phyloP scores from a whole-genome alignment of 2,113 vertebrate species.

The Elephas maximus region DNA sequence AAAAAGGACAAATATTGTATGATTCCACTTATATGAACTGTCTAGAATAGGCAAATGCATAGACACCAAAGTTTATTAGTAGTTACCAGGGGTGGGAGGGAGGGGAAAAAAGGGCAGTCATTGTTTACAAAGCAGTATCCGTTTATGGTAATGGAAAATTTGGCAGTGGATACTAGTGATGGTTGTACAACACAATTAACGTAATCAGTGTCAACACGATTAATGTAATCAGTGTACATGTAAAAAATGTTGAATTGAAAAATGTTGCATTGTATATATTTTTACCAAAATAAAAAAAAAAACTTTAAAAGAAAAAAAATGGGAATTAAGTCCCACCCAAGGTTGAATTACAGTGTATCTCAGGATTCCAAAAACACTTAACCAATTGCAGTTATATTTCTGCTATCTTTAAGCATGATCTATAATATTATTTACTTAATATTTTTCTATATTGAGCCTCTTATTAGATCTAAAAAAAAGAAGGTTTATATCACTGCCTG shows the following conservation, averaged over 20 bases:
- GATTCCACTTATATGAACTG: neutral
- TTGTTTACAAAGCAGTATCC: neutral
- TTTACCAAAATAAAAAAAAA: no score
- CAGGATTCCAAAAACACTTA: neutral
- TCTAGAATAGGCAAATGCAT: neutral
- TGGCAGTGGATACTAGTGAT: neutral
- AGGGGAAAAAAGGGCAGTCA: neutral
- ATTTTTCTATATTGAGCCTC: neutral
- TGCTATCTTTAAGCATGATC: neutral
- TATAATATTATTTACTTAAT: neutral
- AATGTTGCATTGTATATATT: no score
- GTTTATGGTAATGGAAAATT: neutral
- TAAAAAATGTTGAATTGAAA: no score
- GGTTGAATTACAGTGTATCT: neutral
- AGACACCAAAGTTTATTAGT: neutral
- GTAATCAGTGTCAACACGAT: no score
- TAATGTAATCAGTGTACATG: no score
- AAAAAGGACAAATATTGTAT: neutral
- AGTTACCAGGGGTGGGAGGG: neutral
- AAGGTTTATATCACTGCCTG: neutral
- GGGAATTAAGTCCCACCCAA: neutral
- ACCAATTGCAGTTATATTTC: conserved; percentile 21
- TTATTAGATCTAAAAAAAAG: conserved; percentile 7
- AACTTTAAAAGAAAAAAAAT: neutral
- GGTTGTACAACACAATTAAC: neutral